Percentiles rank a stretch among this genome's conserved stretches.
Evolutionary conservation across 2,888 invertebrate genomes (phyloP).

Genomic region (Pemphredon lugubris): DNA sequence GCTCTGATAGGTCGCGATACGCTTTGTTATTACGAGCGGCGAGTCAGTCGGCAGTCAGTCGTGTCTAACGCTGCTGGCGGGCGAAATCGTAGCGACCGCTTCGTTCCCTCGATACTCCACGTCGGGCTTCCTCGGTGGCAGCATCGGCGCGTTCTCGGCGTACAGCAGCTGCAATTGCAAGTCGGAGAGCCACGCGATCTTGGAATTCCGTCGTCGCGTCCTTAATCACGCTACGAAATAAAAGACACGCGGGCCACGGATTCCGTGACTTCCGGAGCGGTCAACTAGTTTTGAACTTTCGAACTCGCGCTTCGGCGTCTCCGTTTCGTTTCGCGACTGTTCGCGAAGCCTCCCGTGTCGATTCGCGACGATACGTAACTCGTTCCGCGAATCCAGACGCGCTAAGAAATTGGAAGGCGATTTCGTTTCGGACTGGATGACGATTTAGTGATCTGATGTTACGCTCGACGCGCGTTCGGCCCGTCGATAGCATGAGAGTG

Average conservation of each 20-base stretch:
- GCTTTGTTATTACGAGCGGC: constrained; percentile 64
- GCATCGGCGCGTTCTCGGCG: constrained; percentile 53
- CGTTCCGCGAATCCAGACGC: too few relatives aligned
- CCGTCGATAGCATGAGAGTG: constrained; percentile 48
- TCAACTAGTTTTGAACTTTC: constrained; percentile 27
- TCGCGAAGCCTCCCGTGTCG: background rate
- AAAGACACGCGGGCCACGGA: constrained; percentile 31
- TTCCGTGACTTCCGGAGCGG: constrained; percentile 51
- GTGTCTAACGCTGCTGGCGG: constrained; percentile 56
- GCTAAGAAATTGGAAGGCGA: too few relatives aligned
- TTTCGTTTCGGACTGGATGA: too few relatives aligned
- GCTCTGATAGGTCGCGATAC: constrained; percentile 63
- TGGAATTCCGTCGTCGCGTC: constrained; percentile 23
- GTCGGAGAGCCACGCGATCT: constrained; percentile 33
- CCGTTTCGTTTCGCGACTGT: background rate
- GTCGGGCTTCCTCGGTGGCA: constrained; percentile 64
- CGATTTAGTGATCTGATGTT: too few relatives aligned
- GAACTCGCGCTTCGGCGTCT: background rate
- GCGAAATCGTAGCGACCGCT: constrained; percentile 53
- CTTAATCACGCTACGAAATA: constrained; percentile 33
- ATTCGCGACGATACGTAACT: too few relatives aligned
- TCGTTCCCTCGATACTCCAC: constrained; percentile 64
- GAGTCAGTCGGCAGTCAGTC: constrained; percentile 57
- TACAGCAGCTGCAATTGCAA: constrained; percentile 34
- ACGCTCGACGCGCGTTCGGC: too few relatives aligned